A percentile compares a stretch with the other conserved stretches of the same genome.
phyloP scores from a whole-genome alignment of 2,888 invertebrate genomes.

The Lasioglossum oenotherae region DNA sequence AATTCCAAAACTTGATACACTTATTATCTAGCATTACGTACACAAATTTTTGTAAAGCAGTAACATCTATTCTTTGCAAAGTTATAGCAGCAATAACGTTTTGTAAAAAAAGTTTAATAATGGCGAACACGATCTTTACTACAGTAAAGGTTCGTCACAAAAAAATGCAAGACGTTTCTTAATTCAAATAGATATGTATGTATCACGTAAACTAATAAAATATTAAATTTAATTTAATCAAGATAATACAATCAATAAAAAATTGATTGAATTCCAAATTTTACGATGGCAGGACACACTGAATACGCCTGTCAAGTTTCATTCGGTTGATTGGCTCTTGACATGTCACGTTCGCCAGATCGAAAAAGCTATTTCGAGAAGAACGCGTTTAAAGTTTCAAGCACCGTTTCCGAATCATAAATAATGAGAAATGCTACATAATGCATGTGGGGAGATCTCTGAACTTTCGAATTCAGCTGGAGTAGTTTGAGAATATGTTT shows the following conservation, averaged over 20 bases:
- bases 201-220: too few relatives aligned
- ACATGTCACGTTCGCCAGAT: neutral
- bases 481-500: neutral
- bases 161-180: too few relatives aligned
- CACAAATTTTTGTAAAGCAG: too few relatives aligned
- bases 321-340: neutral
- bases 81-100: neutral
- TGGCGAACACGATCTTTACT: too few relatives aligned
- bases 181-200: too few relatives aligned
- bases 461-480: neutral
- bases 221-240: too few relatives aligned
- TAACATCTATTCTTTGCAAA: too few relatives aligned
- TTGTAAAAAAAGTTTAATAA: too few relatives aligned
- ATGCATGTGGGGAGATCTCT: neutral
- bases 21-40: too few relatives aligned
- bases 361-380: slow-evolving; percentile 1
- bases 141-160: too few relatives aligned
- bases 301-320: neutral
- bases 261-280: neutral
- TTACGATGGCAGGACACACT: neutral
- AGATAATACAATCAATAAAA: neutral
- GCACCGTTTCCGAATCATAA: neutral
- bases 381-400: neutral
- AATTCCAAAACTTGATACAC: too few relatives aligned
- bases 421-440: neutral